phyloP scores from a whole-genome alignment of 1,140 invertebrate species.

The Conopomorpha cramerella region DNA sequence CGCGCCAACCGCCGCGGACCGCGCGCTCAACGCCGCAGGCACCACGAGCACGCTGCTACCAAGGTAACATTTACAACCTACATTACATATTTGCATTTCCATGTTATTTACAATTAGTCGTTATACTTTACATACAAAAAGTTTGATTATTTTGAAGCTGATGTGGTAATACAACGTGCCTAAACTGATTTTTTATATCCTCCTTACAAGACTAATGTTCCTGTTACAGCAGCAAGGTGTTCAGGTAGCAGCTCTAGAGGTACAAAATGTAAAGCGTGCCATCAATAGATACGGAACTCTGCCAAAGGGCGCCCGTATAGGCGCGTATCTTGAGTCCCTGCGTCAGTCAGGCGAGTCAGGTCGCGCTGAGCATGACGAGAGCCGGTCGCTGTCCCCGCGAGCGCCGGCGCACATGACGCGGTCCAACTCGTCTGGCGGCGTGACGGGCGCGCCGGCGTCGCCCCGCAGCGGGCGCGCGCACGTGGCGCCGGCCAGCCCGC shows the following conservation, averaged over 20 bases:
- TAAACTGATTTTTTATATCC: too few species aligned
- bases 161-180: too few species aligned
- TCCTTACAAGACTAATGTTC: too few species aligned
- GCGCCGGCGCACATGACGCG: constrained; percentile 80
- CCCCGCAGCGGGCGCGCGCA: constrained; percentile 38
- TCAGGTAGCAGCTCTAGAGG: constrained; percentile 88
- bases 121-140: too few species aligned
- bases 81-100: too few species aligned
- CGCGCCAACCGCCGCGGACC: constrained; percentile 21
- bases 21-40: constrained; percentile 7
- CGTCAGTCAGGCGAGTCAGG: constrained; percentile 69
- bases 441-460: constrained; percentile 64
- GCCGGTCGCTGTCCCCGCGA: constrained; percentile 58
- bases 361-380: constrained; percentile 54
- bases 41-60: too few species aligned
- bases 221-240: constrained; percentile 68
- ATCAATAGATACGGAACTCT: constrained; percentile 96
- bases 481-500: constrained; percentile 55
- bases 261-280: constrained; percentile 94
- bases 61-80: too few species aligned
- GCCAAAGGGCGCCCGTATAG: constrained; percentile 93
- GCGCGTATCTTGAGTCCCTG: constrained; percentile 92
- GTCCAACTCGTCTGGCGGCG: constrained; percentile 81
- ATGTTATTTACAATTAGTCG: too few species aligned
- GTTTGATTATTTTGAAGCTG: too few species aligned